These are phyloP conservation scores for Lonchura striata DNA, from an alignment of 2,113 vertebrate genomes.

Conservation along the genomic window DNA sequence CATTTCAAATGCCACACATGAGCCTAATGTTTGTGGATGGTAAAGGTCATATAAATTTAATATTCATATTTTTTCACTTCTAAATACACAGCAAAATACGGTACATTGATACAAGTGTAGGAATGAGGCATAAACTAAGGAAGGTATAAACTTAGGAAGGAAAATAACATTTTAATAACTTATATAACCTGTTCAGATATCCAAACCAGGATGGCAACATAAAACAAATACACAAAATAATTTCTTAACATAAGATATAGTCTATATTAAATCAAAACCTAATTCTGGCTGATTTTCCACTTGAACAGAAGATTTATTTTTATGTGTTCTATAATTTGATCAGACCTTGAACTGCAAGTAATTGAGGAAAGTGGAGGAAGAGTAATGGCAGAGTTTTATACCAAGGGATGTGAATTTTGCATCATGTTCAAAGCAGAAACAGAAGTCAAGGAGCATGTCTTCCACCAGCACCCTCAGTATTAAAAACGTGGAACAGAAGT, in stretches of 20 bases:
- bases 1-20: neutral
- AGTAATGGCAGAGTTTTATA: neutral
- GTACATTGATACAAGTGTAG: neutral
- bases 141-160: neutral
- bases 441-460: neutral
- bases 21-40: neutral
- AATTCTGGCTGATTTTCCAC: neutral
- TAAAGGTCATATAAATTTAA: neutral
- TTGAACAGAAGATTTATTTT: neutral
- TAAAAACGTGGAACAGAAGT: neutral
- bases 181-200: neutral
- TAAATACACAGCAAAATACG: slow-evolving; percentile 1
- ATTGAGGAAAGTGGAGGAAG: neutral
- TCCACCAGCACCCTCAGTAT: neutral
- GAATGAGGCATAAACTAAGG: neutral
- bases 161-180: neutral
- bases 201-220: neutral
- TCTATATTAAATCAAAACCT: neutral
- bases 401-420: neutral
- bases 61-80: neutral
- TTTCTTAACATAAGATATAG: neutral
- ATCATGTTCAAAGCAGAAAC: neutral
- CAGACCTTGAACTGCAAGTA: neutral
- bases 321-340: neutral
- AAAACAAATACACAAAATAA: neutral